Evolutionary conservation across 2,888 invertebrate genomes (phyloP), one percentile per base, ranked within the genome.

Genomic region (Eristalis tenax): DNA sequence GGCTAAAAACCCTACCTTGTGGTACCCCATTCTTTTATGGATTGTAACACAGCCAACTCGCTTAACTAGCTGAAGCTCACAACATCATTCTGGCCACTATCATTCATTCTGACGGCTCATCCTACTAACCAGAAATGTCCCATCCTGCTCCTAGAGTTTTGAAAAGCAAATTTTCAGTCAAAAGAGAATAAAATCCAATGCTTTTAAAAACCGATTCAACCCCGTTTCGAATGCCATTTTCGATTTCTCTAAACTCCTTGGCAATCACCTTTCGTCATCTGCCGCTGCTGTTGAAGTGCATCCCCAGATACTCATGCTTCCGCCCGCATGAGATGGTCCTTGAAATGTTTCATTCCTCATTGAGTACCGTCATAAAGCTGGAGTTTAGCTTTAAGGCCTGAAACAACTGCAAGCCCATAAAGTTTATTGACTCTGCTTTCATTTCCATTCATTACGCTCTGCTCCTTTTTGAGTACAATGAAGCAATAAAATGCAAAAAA

Each of bases 361-460:
- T 73, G 4, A 26, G 4, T 40, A 4, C 57, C 23, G 63, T 68
- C 40, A 57, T 77, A 35, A 69, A 57, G 15, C 32, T 18, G 59
- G 11, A 28, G 38, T 50, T 15, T 22, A 43, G 4, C 43, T 56
- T 63, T 63, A 32, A 40, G 2, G 63, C 35, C n/a, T 56, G 32
- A 63, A 61, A n/a, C 22, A 73, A 35, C 59, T 35, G 32, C 69
- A 43, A 68, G 57, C 43, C 78, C 56, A 74, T 65, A 78, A 74
- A 74, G 74, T 78, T 79, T 83, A 83, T 83, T 78, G 57, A 74
- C 78, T 74, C 78, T 74, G 43, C 78, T 35, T 69, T 74, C 28
- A 22, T 56, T 43, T 23, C 64, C 56, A 80, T 80, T 80, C 68
- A 77, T 77, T 35, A n/a, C 65, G 50, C 13, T 66, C 13, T 18